Evolutionary conservation across 1,140 invertebrate species (phyloP).

Genomic region (Scaptomyza montana): DNA sequence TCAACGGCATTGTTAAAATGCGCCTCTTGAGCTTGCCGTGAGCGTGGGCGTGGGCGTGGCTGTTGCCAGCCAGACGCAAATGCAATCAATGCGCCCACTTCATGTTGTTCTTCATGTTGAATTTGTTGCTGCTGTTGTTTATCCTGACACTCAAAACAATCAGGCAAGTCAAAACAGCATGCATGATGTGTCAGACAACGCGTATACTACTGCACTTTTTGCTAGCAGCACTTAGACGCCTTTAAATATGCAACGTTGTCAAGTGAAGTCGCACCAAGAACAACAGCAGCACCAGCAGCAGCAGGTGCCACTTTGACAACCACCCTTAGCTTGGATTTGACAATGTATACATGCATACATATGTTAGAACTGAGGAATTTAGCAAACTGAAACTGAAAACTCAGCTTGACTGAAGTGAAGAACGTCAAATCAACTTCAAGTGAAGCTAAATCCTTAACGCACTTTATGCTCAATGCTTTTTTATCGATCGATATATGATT

Average conservation of each 20-base stretch:
- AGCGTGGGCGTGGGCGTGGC: slow-evolving; percentile 27
- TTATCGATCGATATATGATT: too few relatives aligned
- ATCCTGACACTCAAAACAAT: slow-evolving; percentile 70
- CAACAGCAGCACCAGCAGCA: slow-evolving; percentile 12
- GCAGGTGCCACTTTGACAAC: slow-evolving; percentile 46
- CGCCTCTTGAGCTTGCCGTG: background rate
- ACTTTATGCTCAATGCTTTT: background rate
- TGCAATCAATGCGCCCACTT: slow-evolving; percentile 72
- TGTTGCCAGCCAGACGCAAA: slow-evolving; percentile 55
- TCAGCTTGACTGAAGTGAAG: background rate
- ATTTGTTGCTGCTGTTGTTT: slow-evolving; percentile 17
- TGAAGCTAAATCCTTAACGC: background rate
- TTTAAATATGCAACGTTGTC: slow-evolving; percentile 75
- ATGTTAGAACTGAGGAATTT: background rate
- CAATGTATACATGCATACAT: background rate
- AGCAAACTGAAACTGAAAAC: background rate
- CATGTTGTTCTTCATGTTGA: slow-evolving; percentile 30
- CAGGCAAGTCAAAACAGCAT: slow-evolving; percentile 71
- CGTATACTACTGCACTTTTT: slow-evolving; percentile 55
- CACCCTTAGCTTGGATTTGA: slow-evolving; percentile 3
- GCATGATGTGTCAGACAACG: slow-evolving; percentile 68
- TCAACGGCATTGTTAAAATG: slow-evolving; percentile 66
- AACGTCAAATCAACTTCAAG: background rate
- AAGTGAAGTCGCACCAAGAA: slow-evolving; percentile 33
- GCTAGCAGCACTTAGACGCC: slow-evolving; percentile 72